These are phyloP conservation scores for Imbricaverruca yamaguchii DNA, from an alignment of 2,888 invertebrate genomes.

Conservation along the genomic window DNA sequence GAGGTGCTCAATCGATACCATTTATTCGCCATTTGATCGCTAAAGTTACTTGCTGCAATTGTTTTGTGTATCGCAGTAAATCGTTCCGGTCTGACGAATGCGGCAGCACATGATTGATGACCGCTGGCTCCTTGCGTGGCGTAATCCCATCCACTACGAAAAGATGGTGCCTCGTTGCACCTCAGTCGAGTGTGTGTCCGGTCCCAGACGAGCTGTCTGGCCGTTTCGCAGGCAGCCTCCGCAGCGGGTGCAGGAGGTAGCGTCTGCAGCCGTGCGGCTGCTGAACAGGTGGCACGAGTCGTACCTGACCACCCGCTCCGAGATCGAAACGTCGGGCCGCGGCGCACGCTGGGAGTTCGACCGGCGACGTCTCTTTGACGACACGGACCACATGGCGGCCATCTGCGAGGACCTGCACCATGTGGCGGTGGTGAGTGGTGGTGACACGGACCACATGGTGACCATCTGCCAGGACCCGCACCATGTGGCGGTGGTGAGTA, in stretches of 20 bases:
- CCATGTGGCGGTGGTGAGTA: conserved; percentile 60
- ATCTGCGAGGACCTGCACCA: conserved; percentile 73
- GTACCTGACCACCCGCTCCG: conserved; percentile 68
- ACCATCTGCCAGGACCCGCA: conserved; percentile 69
- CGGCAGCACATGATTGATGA: no score
- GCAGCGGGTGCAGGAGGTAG: conserved; percentile 47
- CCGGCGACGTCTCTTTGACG: conserved; percentile 65
- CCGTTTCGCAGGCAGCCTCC: conserved; percentile 36
- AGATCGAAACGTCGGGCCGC: conserved; percentile 76
- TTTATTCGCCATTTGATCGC: no score
- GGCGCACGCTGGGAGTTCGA: conserved; percentile 88
- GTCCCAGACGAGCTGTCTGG: no score
- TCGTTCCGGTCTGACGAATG: no score
- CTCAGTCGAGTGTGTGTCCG: no score
- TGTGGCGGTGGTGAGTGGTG: conserved; percentile 57
- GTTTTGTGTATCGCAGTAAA: no score
- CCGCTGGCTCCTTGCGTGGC: no score
- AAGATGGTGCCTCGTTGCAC: no score
- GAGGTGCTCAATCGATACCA: no score
- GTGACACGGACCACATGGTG: conserved; percentile 75
- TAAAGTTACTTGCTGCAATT: no score
- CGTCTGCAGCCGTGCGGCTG: conserved; percentile 57
- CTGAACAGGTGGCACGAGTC: conserved; percentile 64
- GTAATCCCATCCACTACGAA: no score
- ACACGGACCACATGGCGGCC: conserved; percentile 73